These are phyloP conservation scores for Meiosimyza platycephala DNA, from an alignment of 2,888 invertebrate genomes.

Conservation along the genomic window DNA sequence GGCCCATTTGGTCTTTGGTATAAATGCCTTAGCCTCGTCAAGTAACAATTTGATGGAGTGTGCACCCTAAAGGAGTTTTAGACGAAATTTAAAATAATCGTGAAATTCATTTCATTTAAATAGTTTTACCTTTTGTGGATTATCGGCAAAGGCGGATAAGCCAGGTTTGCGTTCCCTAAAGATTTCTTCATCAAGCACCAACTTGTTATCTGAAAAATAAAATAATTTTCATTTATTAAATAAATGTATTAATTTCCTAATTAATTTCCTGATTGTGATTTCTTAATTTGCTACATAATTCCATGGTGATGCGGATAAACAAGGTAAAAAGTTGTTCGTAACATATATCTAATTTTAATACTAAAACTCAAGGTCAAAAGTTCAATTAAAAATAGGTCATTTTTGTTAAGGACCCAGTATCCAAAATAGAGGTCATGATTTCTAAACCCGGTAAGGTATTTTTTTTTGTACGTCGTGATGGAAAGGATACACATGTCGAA, in stretches of 20 bases:
- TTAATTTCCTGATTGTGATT: too few relatives aligned
- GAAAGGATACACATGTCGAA: too few relatives aligned
- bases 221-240: constrained; percentile 9
- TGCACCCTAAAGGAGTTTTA: constrained; percentile 72
- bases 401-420: too few relatives aligned
- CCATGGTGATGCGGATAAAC: too few relatives aligned
- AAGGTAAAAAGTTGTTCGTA: too few relatives aligned
- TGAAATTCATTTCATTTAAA: background rate
- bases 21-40: constrained; percentile 79
- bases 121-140: constrained; percentile 75
- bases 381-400: too few relatives aligned
- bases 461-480: too few relatives aligned
- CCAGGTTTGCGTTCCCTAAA: constrained; percentile 91
- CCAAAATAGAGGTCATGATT: too few relatives aligned
- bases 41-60: constrained; percentile 79
- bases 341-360: too few relatives aligned
- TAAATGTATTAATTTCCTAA: background rate
- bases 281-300: too few relatives aligned
- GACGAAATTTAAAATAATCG: background rate
- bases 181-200: constrained; percentile 84
- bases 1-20: constrained; percentile 80
- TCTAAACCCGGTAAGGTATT: too few relatives aligned
- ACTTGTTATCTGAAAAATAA: constrained; percentile 69
- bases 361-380: background rate
- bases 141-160: constrained; percentile 85